A percentile compares a stretch with the other conserved stretches of the same genome.
phyloP scores from a whole-genome alignment of 2,797 vertebrate species.

The Myripristis jacobus region DNA sequence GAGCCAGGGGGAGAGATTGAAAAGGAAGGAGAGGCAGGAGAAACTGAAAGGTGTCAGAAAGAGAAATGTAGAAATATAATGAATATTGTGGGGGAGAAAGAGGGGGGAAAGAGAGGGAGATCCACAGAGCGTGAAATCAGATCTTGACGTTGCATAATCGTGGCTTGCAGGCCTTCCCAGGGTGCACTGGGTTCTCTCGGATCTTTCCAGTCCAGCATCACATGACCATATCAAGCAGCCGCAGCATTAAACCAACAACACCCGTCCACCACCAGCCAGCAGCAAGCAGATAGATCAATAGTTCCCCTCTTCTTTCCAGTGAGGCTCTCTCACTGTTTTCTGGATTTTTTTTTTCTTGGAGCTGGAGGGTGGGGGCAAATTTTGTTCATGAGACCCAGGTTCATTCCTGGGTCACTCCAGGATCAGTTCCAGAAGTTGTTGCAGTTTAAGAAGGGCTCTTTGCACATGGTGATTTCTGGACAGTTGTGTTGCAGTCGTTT shows the following conservation, averaged over 20 bases:
- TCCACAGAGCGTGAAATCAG: conserved; percentile 71
- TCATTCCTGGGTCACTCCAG: no score
- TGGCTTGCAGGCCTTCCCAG: conserved; percentile 67
- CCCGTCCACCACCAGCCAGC: conserved; percentile 46
- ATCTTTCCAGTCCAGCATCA: conserved; percentile 59
- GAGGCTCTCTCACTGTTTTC: background rate
- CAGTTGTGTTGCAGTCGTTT: no score
- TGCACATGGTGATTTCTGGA: no score
- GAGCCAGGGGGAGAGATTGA: background rate
- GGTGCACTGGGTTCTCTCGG: conserved; percentile 43
- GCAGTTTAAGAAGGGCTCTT: no score
- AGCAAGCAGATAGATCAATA: conserved; percentile 44
- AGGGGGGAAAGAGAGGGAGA: conserved; percentile 8
- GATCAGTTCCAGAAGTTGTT: no score
- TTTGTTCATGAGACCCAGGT: no score
- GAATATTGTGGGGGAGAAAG: background rate
- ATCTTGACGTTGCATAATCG: conserved; percentile 70
- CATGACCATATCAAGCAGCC: conserved; percentile 60
- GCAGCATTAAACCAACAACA: conserved; percentile 60
- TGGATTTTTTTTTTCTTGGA: background rate
- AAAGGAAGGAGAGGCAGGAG: background rate
- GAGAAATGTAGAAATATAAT: conserved; percentile 21
- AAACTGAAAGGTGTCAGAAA: background rate
- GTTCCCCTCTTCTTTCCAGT: conserved; percentile 26
- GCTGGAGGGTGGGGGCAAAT: no score